Conservation (phyloP, 2,113 vertebrate species). For the Martes martes region DNA sequence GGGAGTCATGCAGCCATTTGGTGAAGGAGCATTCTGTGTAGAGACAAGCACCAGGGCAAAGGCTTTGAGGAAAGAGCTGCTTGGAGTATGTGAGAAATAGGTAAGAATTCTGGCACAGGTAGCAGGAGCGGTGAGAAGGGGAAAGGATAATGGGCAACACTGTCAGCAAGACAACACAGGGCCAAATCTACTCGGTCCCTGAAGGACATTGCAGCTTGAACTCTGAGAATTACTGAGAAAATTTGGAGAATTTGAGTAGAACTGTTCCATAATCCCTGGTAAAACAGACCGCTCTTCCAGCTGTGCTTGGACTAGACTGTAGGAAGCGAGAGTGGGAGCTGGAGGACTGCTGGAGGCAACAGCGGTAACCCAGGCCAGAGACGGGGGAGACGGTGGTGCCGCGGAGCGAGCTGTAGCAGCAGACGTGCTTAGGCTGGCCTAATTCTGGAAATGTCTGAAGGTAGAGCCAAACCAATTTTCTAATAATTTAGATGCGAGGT, state of each 20-base stretch:
- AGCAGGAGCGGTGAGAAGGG: neutral
- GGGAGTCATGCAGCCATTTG: neutral
- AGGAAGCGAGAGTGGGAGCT: neutral
- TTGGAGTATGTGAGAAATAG: neutral
- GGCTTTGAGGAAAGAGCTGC: neutral
- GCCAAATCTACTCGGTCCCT: neutral
- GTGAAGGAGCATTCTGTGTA: neutral
- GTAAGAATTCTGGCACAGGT: neutral
- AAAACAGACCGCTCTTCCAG: neutral
- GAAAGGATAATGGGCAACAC: neutral
- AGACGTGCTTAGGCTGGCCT: neutral
- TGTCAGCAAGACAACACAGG: neutral
- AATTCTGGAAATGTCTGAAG: neutral
- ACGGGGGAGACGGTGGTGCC: neutral
- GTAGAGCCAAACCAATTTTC: neutral
- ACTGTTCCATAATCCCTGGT: neutral
- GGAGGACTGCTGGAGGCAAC: neutral
- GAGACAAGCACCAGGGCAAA: neutral
- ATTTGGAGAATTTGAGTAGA: neutral
- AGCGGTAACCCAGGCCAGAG: neutral
- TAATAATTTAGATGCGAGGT: neutral
- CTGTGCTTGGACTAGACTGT: neutral
- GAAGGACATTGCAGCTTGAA: neutral
- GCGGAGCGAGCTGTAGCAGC: neutral
- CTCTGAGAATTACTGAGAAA: neutral